A percentile compares a stretch with the other conserved stretches of the same genome.
Conservation (phyloP, 2,888 invertebrate genomes). For the Sarcophaga variegata region DNA sequence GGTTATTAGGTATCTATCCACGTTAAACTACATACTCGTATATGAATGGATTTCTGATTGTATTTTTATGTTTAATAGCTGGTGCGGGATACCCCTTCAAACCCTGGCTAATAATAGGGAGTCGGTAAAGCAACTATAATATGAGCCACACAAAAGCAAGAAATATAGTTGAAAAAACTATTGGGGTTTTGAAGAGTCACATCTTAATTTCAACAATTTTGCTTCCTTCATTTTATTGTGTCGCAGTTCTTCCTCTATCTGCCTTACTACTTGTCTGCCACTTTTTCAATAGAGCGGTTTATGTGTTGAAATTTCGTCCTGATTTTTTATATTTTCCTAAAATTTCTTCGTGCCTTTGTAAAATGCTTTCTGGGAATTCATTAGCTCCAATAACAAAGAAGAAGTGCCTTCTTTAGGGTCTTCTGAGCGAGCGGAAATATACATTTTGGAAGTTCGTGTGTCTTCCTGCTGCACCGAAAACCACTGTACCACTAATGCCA, state of each 20-base stretch:
- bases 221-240: conserved; percentile 20
- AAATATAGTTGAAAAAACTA: too few species aligned
- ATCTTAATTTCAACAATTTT: neutral
- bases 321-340: conserved; percentile 7
- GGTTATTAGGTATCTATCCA: too few species aligned
- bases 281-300: neutral
- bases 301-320: neutral
- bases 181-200: neutral
- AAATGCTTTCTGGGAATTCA: conserved; percentile 12
- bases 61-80: too few species aligned
- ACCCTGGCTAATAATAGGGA: too few species aligned
- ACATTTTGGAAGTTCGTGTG: conserved; percentile 30
- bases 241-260: neutral
- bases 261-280: neutral
- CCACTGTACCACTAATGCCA: conserved; percentile 26
- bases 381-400: conserved; percentile 10
- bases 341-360: conserved; percentile 9
- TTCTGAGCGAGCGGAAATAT: conserved; percentile 34
- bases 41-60: too few species aligned
- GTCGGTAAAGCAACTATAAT: too few species aligned
- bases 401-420: conserved; percentile 15
- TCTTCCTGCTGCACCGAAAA: conserved; percentile 30
- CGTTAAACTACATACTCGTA: too few species aligned
- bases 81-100: too few species aligned
- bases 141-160: too few species aligned